Percentiles rank a stretch among this genome's conserved stretches.
phyloP scores from a whole-genome alignment of 1,140 invertebrate species.

The Papilio dardanus region DNA sequence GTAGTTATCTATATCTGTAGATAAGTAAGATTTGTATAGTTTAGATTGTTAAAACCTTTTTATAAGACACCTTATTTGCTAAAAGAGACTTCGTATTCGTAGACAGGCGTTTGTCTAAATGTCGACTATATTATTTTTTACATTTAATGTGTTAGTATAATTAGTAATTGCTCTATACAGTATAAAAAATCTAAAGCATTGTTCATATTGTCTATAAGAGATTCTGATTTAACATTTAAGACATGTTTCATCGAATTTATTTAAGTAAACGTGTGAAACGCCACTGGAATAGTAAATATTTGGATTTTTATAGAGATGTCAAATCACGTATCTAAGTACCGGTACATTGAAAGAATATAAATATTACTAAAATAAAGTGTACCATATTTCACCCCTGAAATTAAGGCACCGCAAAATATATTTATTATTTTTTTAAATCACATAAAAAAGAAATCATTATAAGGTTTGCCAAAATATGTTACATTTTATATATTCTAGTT shows the following conservation, averaged over 20 bases:
- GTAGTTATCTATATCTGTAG: background rate
- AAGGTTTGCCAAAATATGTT: too few species aligned
- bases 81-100: background rate
- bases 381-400: too few species aligned
- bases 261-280: background rate
- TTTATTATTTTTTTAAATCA: too few species aligned
- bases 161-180: too few species aligned
- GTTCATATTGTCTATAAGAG: too few species aligned
- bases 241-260: constrained; percentile 9
- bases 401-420: too few species aligned
- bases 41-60: background rate
- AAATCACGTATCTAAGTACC: background rate
- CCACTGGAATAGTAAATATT: background rate
- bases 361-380: too few species aligned
- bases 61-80: background rate
- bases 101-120: too few species aligned
- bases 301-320: background rate
- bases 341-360: background rate
- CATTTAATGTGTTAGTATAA: too few species aligned
- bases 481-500: too few species aligned
- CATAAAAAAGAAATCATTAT: too few species aligned
- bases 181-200: too few species aligned
- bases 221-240: background rate
- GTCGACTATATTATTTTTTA: background rate
- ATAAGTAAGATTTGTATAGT: background rate